Percentiles rank a stretch among this genome's conserved stretches.
phyloP scores from a whole-genome alignment of 1,140 invertebrate species.

The Drosophila murphyi region DNA sequence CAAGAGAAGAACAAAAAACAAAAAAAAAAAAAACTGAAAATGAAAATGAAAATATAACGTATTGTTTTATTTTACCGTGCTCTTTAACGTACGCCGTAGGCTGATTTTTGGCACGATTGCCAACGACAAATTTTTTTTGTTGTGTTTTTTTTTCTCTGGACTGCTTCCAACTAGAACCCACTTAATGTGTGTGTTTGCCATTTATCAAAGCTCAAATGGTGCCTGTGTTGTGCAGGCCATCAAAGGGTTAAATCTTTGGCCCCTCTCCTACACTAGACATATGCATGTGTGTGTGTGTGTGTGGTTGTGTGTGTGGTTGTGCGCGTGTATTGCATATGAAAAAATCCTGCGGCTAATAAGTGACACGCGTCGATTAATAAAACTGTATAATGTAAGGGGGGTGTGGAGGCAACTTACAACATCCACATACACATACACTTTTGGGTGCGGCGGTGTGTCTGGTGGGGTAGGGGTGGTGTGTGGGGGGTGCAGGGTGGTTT shows the following conservation, averaged over 20 bases:
- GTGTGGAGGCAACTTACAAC: conserved; percentile 16
- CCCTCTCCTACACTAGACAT: neutral
- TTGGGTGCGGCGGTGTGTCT: conserved; percentile 2
- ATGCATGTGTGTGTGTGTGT: conserved; percentile 4
- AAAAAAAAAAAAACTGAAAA: conserved; percentile 39
- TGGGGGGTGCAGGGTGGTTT: neutral
- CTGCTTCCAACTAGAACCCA: conserved; percentile 40
- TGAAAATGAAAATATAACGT: conserved; percentile 53
- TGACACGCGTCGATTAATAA: conserved; percentile 80
- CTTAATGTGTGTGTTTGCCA: conserved; percentile 68
- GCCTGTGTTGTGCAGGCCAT: conserved; percentile 46
- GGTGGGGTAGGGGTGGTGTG: neutral
- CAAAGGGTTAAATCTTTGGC: conserved; percentile 65
- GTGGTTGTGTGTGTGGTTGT: conserved; percentile 10
- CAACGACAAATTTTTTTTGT: neutral
- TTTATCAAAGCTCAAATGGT: conserved; percentile 73
- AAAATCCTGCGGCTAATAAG: conserved; percentile 79
- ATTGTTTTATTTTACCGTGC: conserved; percentile 47
- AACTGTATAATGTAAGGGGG: conserved; percentile 33
- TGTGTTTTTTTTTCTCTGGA: conserved; percentile 4
- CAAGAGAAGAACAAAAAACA: conserved; percentile 5
- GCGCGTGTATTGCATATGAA: conserved; percentile 67
- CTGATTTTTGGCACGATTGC: conserved; percentile 58
- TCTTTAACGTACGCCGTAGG: conserved; percentile 32
- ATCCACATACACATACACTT: conserved; percentile 34